Evolutionary conservation across 2,797 vertebrate species (phyloP), one percentile per base, ranked within the genome.

Genomic region (Manis pentadactyla): DNA sequence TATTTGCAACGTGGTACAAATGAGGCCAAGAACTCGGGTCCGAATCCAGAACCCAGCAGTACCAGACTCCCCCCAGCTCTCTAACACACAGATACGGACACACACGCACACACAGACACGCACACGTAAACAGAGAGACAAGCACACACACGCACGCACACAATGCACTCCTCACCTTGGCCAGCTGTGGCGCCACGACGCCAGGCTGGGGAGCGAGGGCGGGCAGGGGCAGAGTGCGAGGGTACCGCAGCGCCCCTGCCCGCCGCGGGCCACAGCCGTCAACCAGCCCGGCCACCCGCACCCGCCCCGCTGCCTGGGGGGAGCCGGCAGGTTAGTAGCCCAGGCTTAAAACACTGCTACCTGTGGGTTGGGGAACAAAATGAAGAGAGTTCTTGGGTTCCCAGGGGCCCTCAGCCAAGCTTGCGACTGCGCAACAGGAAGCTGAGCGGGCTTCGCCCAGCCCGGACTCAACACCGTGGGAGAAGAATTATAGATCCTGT

Each of bases 141-240:
- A 63, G 79, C 61, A 10, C 23, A 53, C 84, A 31, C 75, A 15
- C 78, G 8, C 55, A 10, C 78, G 17, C 71, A 87, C 55, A 51
- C 14, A 77, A 49, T 94, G 95, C 92, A 94, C 85, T 97, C 85
- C 94, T 96, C 94, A 96, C 97, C 90, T 97, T 97, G 94, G 85
- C 97, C 95, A 95, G 96, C 92, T 97, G 94, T 92, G 96, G 97
- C 90, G 75, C 96, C 95, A 92, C 2, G 29, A 91, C 11, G 23
- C 59, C 69, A 13, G 73, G 88, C 94, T 78, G 75, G 63, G 63
- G 78, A 59, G 4, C 29, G 1, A 53, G 25, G 39, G 25, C 46
- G 68, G 83, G 82, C 61, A 74, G 66, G 37, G 37, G 59, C 8
- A 86, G 63, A 82, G 79, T 5, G 74, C 21, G 7, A 86, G 23